Base-by-base conservation (phyloP, 2,113 vertebrate species). In the Eulacestoma nigropectus region DNA sequence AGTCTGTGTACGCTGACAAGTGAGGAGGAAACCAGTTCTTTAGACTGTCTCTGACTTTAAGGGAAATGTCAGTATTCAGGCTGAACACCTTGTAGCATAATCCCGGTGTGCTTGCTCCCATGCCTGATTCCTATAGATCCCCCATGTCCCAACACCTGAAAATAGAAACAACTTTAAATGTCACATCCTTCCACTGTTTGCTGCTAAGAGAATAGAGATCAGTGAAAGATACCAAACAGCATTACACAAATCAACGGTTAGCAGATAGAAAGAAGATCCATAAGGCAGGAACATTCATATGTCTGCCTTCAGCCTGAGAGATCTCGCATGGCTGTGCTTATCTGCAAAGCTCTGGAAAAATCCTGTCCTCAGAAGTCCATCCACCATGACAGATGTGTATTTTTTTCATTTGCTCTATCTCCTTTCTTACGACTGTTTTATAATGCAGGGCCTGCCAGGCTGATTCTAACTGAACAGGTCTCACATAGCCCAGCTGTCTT, bases 91-190 rank as follows among this genome's bases (percentile, higher is more conserved):
- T n/a, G 33, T 60, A 92, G 84, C 73, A 3, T 19, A 94, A 92
- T 77, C 46, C 42, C 32, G 39, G 30, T 41, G 76, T 74, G 16
- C 44, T 81, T 90, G 12, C n/a, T 77, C 70, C 26, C 41, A 13
- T 56, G 37, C 11, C 47, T 81, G 4, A 76, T 78, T 96, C 63
- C 68, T 76, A 93, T 22, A 77, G 47, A 96, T 59, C 33, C n/a
- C 42, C 16, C 41, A 30, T 30, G 47, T 76, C n/a, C 50, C 25
- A 75, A 72, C 33, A 89, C 74, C 35, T 90, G 80, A 69, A 96
- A 97, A 94, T 26, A 96, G 90, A 95, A 97, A 87, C 30, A 77
- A 56, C n/a, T 95, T 95, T 88, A 90, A 89, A 82, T 52, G 64
- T 83, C 87, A 78, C 35, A 53, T 94, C 46, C 49, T 96, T 96